phyloP scores from a whole-genome alignment of 2,113 vertebrate genomes.

The Oncorhynchus tshawytscha region DNA sequence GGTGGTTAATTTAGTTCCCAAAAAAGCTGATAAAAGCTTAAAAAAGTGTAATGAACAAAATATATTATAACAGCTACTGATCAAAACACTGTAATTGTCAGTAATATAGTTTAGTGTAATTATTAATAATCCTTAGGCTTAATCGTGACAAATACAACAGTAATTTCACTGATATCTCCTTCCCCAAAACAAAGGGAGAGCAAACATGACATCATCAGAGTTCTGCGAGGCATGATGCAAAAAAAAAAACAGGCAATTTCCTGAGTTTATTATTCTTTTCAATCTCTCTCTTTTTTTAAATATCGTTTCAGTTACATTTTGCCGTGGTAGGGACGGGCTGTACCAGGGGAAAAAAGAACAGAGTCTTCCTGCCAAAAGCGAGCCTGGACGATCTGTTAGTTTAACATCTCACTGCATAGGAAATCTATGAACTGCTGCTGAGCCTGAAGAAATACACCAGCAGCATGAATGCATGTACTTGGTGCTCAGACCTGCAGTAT shows the following conservation, averaged over 20 bases:
- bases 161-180: constrained; percentile 42
- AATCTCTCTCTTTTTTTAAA: constrained; percentile 48
- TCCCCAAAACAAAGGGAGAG: constrained; percentile 32
- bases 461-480: constrained; percentile 10
- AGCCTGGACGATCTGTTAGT: constrained; percentile 13
- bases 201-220: constrained; percentile 54
- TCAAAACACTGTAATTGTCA: constrained; percentile 40
- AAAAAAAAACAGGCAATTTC: constrained; percentile 71
- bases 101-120: constrained; percentile 47
- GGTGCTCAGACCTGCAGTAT: background rate
- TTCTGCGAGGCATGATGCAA: constrained; percentile 58
- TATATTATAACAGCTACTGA: constrained; percentile 25
- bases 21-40: constrained; percentile 11
- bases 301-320: constrained; percentile 47
- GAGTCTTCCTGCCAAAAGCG: background rate
- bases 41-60: constrained; percentile 3
- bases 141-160: constrained; percentile 58
- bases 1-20: background rate
- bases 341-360: constrained; percentile 35
- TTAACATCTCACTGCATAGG: constrained; percentile 14
- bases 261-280: constrained; percentile 70
- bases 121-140: constrained; percentile 52
- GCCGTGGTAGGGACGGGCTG: constrained; percentile 41
- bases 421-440: constrained; percentile 12
- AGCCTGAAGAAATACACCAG: constrained; percentile 13